Evolutionary conservation across 2,113 vertebrate genomes (phyloP).

Genomic region (Equus quagga): DNA sequence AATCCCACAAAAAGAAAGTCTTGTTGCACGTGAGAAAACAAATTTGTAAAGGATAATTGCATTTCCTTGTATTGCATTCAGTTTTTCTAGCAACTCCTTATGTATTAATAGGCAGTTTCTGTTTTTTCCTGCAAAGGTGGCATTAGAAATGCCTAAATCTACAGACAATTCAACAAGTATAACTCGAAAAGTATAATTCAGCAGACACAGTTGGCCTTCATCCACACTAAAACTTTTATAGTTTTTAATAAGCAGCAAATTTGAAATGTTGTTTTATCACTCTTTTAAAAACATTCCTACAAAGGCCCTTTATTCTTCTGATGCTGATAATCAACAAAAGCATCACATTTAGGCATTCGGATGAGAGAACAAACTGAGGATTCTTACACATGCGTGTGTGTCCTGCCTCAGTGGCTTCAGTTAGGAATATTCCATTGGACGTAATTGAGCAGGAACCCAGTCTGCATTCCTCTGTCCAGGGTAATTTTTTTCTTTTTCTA

Average conservation of each 20-base stretch:
- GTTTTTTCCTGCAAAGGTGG: not conserved
- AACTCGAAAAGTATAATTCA: not conserved
- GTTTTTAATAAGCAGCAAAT: constrained; percentile 2
- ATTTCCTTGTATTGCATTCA: not conserved
- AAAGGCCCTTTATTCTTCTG: not conserved
- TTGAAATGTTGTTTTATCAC: not conserved
- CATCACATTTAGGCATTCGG: not conserved
- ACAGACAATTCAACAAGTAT: not conserved
- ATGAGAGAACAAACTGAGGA: not conserved
- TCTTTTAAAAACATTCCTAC: not conserved
- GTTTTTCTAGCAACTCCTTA: not conserved
- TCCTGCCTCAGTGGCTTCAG: not conserved
- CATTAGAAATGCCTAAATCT: not conserved
- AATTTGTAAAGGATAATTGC: not conserved
- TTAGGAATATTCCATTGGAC: not conserved
- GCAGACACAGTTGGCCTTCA: not conserved
- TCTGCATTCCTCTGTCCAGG: not conserved
- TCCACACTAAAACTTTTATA: not conserved
- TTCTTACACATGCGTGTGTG: not conserved
- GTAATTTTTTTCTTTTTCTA: not conserved
- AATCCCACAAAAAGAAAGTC: not conserved
- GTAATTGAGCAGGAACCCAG: not conserved
- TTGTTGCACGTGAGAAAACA: not conserved
- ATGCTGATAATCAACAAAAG: not conserved
- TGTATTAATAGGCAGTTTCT: not conserved